phyloP scores from a whole-genome alignment of 2,888 invertebrate genomes.

The Lordiphosa fenestrarum region DNA sequence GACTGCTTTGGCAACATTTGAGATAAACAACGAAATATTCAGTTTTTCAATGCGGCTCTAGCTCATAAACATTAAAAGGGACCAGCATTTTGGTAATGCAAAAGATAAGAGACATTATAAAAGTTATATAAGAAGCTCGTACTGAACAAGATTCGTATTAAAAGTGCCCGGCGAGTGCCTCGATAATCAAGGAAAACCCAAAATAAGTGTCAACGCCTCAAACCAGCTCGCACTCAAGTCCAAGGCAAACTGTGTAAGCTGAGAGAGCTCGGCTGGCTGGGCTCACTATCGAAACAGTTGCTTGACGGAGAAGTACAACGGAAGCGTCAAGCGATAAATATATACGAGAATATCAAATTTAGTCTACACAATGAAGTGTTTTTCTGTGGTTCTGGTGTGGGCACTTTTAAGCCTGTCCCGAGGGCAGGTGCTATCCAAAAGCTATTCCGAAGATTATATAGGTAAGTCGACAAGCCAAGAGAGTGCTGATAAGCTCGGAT shows the following conservation, averaged over 20 bases:
- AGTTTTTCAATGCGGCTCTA: slow-evolving; percentile 17
- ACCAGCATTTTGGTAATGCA: slow-evolving; percentile 43
- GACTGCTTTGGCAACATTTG: slow-evolving; percentile 6
- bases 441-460: slow-evolving; percentile 43
- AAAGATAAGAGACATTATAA: slow-evolving; percentile 36
- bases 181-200: slow-evolving; percentile 32
- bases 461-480: slow-evolving; percentile 42
- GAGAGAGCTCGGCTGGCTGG: slow-evolving; percentile 7
- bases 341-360: slow-evolving; percentile 2
- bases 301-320: slow-evolving; percentile 30
- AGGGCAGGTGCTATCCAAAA: slow-evolving; percentile 29
- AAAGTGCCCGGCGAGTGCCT: background rate
- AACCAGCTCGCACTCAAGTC: slow-evolving; percentile 35
- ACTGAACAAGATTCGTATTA: slow-evolving; percentile 10
- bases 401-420: slow-evolving; percentile 17
- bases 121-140: slow-evolving; percentile 1
- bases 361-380: slow-evolving; percentile 14
- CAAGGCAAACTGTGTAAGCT: slow-evolving; percentile 46
- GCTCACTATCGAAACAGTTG: slow-evolving; percentile 4
- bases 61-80: slow-evolving; percentile 58
- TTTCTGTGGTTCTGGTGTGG: slow-evolving; percentile 8
- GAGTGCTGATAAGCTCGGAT: too few relatives aligned
- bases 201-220: slow-evolving; percentile 34
- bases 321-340: slow-evolving; percentile 59
- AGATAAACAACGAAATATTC: slow-evolving; percentile 18